Base-by-base conservation (phyloP, 2,888 invertebrate species). In the Drosophila percnosoma region DNA sequence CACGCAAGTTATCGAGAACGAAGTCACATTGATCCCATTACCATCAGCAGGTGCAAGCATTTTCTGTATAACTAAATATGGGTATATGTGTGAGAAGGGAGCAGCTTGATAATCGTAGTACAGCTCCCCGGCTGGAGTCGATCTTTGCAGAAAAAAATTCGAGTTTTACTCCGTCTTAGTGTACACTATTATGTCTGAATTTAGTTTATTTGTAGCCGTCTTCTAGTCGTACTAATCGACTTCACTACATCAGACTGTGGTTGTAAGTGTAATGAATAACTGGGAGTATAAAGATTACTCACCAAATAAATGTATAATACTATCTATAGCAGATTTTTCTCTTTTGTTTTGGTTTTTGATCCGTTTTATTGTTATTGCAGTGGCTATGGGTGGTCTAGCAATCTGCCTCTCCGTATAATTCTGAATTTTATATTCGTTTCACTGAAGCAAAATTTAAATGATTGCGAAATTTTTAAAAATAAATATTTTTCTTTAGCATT, bases 401-500 rank as follows among this genome's bases (percentile, higher is more conserved):
- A 69, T 75, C 55, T 66, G 53, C 48, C 49, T 54, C 55, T 55
- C 40, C 34, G 55, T 60, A 57, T 67, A 67, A 69, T 38, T 83
- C 48, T 29, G 57, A 65, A 55, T 69, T 53, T 60, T 40, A 45
- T 73, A 57, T 77, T 62, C 42, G 64, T 73, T 82, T 73, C 57
- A 74, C 82, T 88, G 82, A 87, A 89, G 76, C 67, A 75, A 61
- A 84, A 68, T 79, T 80, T 63, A 68, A 77, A 77, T 80, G 87
- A 76, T 88, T 88, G 89, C 89, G 90, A 88, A 90, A 88, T 89
- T 84, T 72, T 89, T 88, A 90, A 82, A 88, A 88, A 88, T 88
- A 88, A 90, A 87, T 84, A 81, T 82, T 68, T 88, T 87, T 69
- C 82, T 85, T 67, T 58, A 68, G 71, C 78, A 68, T 69, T 87